Evolutionary conservation across 2,888 invertebrate genomes (phyloP).

Genomic region (Cantharis rustica): DNA sequence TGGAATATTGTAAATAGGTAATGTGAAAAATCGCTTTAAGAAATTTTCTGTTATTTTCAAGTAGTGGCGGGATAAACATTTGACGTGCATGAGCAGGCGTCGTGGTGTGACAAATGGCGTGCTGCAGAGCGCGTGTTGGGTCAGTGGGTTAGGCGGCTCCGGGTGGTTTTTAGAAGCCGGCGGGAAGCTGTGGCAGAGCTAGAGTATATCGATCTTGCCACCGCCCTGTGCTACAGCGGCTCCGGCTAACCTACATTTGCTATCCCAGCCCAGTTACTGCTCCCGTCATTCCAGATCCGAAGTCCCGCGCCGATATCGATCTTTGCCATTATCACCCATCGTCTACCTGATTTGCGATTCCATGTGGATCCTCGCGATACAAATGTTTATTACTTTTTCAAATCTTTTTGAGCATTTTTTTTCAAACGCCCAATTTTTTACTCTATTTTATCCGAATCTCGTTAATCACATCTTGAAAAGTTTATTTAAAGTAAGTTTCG

Average conservation of each 20-base stretch:
- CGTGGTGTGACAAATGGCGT: slow-evolving; percentile 29
- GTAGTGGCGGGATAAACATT: slow-evolving; percentile 16
- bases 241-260: slow-evolving; percentile 55
- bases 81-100: slow-evolving; percentile 23
- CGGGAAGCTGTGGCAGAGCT: slow-evolving; percentile 40
- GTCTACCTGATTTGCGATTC: slow-evolving; percentile 38
- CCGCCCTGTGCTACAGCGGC: slow-evolving; percentile 49
- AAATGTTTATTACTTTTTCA: slow-evolving; percentile 7
- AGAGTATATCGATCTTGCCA: slow-evolving; percentile 40
- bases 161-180: slow-evolving; percentile 34
- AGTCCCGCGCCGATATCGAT: slow-evolving; percentile 44
- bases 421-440: background rate
- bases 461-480: background rate
- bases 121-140: slow-evolving; percentile 38
- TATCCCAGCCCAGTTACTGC: slow-evolving; percentile 50
- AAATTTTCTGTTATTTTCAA: slow-evolving; percentile 4
- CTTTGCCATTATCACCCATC: slow-evolving; percentile 36
- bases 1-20: background rate
- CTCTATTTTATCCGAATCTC: background rate
- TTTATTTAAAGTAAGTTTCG: background rate
- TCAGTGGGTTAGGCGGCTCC: slow-evolving; percentile 41
- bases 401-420: background rate
- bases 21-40: background rate
- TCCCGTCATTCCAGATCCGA: slow-evolving; percentile 37
- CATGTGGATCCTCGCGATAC: slow-evolving; percentile 25